Percentiles rank a stretch among this genome's conserved stretches.
Conservation (phyloP, 1,140 invertebrate species). For the Drosophila pseudoobscura region DNA sequence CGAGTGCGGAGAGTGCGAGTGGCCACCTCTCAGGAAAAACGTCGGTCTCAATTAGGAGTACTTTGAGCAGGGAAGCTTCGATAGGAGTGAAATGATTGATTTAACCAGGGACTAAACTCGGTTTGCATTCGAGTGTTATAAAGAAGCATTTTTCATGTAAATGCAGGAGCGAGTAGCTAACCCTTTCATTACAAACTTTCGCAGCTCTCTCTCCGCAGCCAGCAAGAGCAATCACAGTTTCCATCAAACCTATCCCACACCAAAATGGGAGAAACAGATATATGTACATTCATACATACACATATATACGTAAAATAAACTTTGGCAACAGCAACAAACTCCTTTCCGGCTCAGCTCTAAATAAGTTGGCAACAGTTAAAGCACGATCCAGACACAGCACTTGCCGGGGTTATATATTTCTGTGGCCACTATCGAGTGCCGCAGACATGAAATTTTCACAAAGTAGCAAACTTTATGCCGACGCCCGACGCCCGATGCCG, state of each 20-base stretch:
- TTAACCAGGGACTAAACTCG: constrained; percentile 2
- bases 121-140: not conserved
- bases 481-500: constrained; percentile 45
- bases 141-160: not conserved
- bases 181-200: constrained; percentile 23
- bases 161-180: constrained; percentile 1
- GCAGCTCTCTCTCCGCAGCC: not conserved
- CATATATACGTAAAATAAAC: constrained; percentile 11
- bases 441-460: constrained; percentile 77
- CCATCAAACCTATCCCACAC: constrained; percentile 41
- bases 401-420: constrained; percentile 54
- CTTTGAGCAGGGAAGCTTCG: constrained; percentile 16
- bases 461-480: constrained; percentile 78
- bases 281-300: not conserved
- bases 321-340: constrained; percentile 45
- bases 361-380: constrained; percentile 74
- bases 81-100: constrained; percentile 14
- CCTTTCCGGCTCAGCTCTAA: constrained; percentile 16
- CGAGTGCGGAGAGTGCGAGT: not conserved
- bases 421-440: constrained; percentile 77
- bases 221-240: constrained; percentile 42
- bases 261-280: constrained; percentile 7
- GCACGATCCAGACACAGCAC: constrained; percentile 43
- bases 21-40: constrained; percentile 6
- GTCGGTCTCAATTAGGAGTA: constrained; percentile 21